Evolutionary conservation across 2,113 vertebrate genomes (phyloP).

Genomic region (Andinoacara biseriatus): DNA sequence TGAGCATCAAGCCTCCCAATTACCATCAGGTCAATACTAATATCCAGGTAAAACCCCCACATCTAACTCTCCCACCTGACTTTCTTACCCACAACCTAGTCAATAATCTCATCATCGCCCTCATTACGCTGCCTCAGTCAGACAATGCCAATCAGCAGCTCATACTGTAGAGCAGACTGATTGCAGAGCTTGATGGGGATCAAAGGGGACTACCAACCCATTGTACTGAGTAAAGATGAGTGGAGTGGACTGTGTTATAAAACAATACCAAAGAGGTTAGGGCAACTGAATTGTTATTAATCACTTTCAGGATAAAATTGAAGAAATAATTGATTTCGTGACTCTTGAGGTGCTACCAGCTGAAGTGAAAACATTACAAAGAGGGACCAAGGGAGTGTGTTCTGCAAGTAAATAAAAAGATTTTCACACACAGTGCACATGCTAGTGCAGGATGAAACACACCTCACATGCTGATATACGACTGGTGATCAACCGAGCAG

Average conservation of each 20-base stretch:
- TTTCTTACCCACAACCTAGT: conserved; percentile 52
- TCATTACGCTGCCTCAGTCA: conserved; percentile 57
- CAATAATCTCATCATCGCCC: conserved; percentile 72
- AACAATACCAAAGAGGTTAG: conserved; percentile 18
- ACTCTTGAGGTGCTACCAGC: not conserved
- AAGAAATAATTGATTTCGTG: not conserved
- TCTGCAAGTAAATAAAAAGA: not conserved
- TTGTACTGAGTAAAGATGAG: conserved; percentile 14
- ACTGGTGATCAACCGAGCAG: conserved; percentile 20
- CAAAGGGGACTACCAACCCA: conserved; percentile 32
- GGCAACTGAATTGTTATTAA: not conserved
- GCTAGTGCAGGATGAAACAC: not conserved
- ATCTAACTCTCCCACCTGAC: conserved; percentile 58
- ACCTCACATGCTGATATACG: conserved; percentile 15
- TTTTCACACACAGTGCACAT: not conserved
- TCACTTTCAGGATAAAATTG: conserved; percentile 3
- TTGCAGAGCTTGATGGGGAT: conserved; percentile 60
- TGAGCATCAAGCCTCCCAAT: conserved; percentile 43
- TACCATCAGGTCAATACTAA: conserved; percentile 68
- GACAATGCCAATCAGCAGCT: conserved; percentile 73
- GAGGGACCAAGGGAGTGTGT: not conserved
- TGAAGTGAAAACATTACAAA: not conserved
- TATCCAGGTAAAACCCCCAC: conserved; percentile 64
- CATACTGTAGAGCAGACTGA: conserved; percentile 23
- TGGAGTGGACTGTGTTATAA: not conserved